Percentiles rank a stretch among this genome's conserved stretches.
phyloP scores from a whole-genome alignment of 2,113 vertebrate genomes.

The Chloroceryle aenea region DNA sequence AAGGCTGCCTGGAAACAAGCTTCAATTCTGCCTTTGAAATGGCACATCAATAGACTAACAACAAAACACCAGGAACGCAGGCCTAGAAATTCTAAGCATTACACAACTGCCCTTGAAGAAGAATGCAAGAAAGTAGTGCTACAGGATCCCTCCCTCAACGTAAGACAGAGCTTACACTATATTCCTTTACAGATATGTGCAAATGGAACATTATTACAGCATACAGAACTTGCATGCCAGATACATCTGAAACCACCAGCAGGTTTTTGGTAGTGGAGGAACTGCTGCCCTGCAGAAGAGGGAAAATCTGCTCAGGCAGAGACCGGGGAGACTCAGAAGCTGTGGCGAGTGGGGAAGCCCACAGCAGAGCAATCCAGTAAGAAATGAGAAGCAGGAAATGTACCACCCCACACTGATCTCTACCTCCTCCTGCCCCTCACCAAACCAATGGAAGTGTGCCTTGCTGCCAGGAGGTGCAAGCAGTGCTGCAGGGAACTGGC shows the following conservation, averaged over 20 bases:
- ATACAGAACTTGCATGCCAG: not conserved
- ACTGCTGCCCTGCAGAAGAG: not conserved
- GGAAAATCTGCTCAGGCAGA: fast-evolving
- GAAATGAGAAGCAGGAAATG: not conserved
- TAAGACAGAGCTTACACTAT: not conserved
- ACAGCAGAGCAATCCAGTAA: fast-evolving
- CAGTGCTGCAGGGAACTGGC: fast-evolving
- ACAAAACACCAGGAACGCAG: not conserved
- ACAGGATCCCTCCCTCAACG: not conserved
- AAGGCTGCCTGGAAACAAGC: constrained; percentile 13
- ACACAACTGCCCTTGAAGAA: not conserved
- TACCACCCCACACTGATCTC: not conserved
- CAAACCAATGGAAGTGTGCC: fast-evolving
- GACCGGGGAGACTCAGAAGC: not conserved
- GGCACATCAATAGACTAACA: constrained; percentile 7
- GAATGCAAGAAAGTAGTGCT: not conserved
- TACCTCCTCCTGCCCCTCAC: not conserved
- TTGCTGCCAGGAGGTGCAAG: not conserved
- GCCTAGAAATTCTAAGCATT: not conserved
- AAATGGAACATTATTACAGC: not conserved
- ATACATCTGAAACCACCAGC: not conserved
- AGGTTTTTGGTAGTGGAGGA: not conserved
- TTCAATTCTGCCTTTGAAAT: constrained; percentile 27
- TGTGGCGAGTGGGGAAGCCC: not conserved
- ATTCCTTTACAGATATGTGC: not conserved